phyloP scores from a whole-genome alignment of 2,888 invertebrate genomes.

The Pammene aurita region DNA sequence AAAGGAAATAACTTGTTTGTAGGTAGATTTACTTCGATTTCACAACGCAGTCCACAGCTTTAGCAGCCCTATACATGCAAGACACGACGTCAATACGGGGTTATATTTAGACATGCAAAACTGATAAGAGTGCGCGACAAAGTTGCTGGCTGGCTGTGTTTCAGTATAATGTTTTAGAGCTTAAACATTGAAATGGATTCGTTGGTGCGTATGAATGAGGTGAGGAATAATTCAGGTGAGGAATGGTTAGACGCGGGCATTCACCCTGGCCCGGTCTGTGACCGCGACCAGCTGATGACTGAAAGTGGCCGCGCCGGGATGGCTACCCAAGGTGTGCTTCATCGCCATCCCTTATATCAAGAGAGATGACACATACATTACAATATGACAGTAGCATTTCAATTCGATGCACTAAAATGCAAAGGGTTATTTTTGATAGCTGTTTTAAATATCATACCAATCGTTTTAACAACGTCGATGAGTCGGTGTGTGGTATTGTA shows the following conservation, averaged over 20 bases:
- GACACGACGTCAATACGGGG: conserved; percentile 24
- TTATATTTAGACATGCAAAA: conserved; percentile 41
- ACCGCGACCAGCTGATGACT: conserved; percentile 60
- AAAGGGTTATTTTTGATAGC: too few relatives aligned
- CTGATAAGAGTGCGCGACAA: conserved; percentile 35
- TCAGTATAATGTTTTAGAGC: conserved; percentile 52
- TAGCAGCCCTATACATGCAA: conserved; percentile 15
- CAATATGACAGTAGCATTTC: too few relatives aligned
- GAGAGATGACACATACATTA: background rate
- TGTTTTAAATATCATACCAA: too few relatives aligned
- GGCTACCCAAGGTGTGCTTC: background rate
- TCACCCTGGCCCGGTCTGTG: conserved; percentile 71
- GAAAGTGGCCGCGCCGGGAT: background rate
- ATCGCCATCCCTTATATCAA: too few relatives aligned
- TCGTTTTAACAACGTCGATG: too few relatives aligned
- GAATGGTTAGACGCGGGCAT: conserved; percentile 60
- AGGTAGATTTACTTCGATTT: background rate
- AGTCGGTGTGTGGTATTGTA: too few relatives aligned
- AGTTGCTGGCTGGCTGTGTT: conserved; percentile 26
- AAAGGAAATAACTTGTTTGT: too few relatives aligned
- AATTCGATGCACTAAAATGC: too few relatives aligned
- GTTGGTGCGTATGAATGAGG: conserved; percentile 72
- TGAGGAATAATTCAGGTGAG: conserved; percentile 75
- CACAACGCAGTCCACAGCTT: background rate
- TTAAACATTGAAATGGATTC: conserved; percentile 77